These are phyloP conservation scores for Phoenicopterus ruber DNA, from an alignment of 2,113 vertebrate species.

Conservation along the genomic window DNA sequence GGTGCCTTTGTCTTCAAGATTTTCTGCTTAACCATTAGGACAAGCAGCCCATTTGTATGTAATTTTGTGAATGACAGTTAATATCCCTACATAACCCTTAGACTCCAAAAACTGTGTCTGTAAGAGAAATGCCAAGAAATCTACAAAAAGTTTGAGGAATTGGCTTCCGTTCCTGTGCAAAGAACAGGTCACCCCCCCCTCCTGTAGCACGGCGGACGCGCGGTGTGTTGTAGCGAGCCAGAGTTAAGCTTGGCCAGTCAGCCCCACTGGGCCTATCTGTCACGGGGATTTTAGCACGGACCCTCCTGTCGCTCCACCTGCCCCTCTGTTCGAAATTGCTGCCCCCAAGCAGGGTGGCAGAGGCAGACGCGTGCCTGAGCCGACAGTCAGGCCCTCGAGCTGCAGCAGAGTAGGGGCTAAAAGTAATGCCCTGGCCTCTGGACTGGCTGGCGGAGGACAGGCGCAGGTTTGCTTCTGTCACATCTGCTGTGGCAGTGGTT, in stretches of 20 bases:
- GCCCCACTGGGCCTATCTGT: too few relatives aligned
- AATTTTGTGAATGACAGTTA: not conserved
- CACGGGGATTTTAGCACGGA: not conserved
- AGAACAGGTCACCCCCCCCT: not conserved
- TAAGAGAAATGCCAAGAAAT: not conserved
- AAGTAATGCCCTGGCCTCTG: not conserved
- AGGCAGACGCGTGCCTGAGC: not conserved
- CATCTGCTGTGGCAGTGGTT: too few relatives aligned
- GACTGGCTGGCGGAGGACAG: not conserved
- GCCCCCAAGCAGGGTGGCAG: not conserved
- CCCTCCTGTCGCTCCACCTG: not conserved
- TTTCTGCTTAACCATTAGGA: not conserved
- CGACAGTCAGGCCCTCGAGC: not conserved
- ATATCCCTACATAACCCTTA: not conserved
- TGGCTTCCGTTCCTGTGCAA: not conserved
- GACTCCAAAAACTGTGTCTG: not conserved
- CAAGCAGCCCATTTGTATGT: not conserved
- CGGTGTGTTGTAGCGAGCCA: rapidly evolving
- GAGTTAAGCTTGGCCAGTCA: not conserved
- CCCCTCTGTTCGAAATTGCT: not conserved
- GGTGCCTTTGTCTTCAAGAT: not conserved
- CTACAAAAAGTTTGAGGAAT: not conserved
- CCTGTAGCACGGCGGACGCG: rapidly evolving
- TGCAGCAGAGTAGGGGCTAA: too few relatives aligned
- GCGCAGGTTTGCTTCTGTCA: not conserved